Conservation (phyloP, 2,888 invertebrate species). For the Trypoxylon attenuatum region DNA sequence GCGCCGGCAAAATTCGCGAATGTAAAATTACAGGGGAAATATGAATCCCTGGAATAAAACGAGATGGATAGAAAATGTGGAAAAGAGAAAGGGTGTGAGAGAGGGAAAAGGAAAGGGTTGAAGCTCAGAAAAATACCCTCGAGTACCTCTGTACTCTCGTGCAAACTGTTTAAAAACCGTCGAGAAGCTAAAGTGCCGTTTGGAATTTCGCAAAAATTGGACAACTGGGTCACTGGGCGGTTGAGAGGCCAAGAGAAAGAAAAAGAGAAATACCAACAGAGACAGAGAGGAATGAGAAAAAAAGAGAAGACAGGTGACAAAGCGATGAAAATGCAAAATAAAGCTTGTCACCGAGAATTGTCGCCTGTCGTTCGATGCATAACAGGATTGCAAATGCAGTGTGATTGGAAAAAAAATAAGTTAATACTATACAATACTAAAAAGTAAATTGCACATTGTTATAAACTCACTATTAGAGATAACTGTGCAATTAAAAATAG, state of each 20-base stretch:
- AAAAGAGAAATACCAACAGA: no score
- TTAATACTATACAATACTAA: conserved; percentile 28
- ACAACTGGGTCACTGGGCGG: not conserved
- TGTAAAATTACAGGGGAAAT: not conserved
- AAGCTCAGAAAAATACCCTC: no score
- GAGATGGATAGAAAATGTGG: no score
- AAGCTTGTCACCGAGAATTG: conserved; percentile 21
- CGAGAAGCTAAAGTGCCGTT: no score
- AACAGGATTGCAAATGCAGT: no score
- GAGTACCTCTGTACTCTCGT: no score
- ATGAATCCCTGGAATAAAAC: no score
- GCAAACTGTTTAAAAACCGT: no score
- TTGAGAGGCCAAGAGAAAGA: not conserved
- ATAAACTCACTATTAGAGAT: not conserved
- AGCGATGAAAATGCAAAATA: conserved; percentile 7
- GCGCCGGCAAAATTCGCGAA: not conserved
- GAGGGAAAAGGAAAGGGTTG: no score
- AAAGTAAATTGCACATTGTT: conserved; percentile 11
- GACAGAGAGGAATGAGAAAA: conserved; percentile 5
- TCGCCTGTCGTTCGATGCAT: conserved; percentile 24
- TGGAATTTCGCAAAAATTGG: not conserved
- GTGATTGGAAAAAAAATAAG: conserved; percentile 15
- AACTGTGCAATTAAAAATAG: not conserved
- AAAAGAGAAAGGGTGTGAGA: no score
- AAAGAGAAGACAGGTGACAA: not conserved